Evolutionary conservation across 2,888 invertebrate species (phyloP).

Genomic region (Eristalis arbustorum): DNA sequence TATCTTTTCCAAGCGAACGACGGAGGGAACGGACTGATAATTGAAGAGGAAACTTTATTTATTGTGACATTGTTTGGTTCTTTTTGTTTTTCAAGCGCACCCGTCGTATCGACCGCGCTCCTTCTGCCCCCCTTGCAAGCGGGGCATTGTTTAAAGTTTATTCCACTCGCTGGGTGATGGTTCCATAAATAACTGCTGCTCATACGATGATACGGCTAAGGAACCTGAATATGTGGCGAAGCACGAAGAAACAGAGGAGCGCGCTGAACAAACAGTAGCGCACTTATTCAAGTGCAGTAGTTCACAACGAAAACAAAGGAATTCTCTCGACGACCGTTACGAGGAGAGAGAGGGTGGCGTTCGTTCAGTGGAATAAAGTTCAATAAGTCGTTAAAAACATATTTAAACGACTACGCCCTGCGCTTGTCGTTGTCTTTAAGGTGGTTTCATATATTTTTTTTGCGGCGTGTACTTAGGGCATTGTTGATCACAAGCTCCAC

Average conservation of each 20-base stretch:
- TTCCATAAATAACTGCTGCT: conserved; percentile 62
- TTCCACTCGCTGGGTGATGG: conserved; percentile 53
- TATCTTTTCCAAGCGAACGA: conserved; percentile 14
- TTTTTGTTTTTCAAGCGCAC: conserved; percentile 53
- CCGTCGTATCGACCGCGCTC: neutral
- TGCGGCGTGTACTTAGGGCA: neutral
- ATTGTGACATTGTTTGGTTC: conserved; percentile 46
- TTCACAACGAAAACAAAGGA: conserved; percentile 38
- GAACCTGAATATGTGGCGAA: conserved; percentile 16
- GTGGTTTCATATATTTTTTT: neutral
- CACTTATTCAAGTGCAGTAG: conserved; percentile 47
- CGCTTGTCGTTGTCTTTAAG: neutral
- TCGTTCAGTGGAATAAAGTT: neutral
- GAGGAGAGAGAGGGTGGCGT: neutral
- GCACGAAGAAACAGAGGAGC: neutral
- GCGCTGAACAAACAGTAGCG: conserved; percentile 36
- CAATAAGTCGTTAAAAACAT: conserved; percentile 24
- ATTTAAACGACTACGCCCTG: neutral
- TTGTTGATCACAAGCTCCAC: neutral
- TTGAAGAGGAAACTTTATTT: conserved; percentile 53
- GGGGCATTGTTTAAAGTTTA: conserved; percentile 67
- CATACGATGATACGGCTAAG: conserved; percentile 36
- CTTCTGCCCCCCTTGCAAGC: neutral
- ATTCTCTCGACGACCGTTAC: neutral
- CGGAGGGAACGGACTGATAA: conserved; percentile 10